phyloP scores from a whole-genome alignment of 2,113 vertebrate genomes.

The Arizona elegans region DNA sequence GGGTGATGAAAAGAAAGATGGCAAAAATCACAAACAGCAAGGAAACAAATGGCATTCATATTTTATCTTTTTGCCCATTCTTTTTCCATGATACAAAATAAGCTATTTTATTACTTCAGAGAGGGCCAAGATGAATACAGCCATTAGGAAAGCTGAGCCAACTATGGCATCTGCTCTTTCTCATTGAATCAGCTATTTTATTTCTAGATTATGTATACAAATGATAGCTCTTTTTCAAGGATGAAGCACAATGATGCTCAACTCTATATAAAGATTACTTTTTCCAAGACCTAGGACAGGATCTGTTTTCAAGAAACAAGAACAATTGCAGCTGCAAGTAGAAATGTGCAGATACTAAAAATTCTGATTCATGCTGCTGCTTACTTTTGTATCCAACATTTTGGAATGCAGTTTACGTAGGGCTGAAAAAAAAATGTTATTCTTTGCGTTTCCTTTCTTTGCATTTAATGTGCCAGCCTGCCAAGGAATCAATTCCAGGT shows the following conservation, averaged over 20 bases:
- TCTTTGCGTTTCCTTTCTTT: background rate
- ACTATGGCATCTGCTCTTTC: background rate
- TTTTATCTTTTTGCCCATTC: background rate
- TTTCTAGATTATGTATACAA: conserved; percentile 9
- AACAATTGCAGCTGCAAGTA: background rate
- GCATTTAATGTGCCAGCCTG: background rate
- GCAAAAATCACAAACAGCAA: conserved; percentile 8
- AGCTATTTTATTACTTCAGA: background rate
- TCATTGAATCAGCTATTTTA: background rate
- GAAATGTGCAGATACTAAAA: background rate
- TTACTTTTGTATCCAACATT: background rate
- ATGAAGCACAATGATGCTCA: background rate
- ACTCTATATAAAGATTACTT: background rate
- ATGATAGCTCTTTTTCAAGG: conserved; percentile 2
- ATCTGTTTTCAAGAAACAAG: background rate
- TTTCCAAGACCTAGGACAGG: background rate
- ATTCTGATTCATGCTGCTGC: background rate
- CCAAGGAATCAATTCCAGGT: background rate
- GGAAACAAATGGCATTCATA: conserved; percentile 23
- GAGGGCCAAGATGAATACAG: background rate
- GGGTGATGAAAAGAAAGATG: conserved; percentile 5
- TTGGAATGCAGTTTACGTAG: background rate
- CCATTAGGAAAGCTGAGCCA: background rate
- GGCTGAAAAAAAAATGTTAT: background rate
- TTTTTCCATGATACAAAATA: background rate